These are phyloP conservation scores for Drosophila greeni DNA, from an alignment of 2,888 invertebrate genomes.

Conservation along the genomic window DNA sequence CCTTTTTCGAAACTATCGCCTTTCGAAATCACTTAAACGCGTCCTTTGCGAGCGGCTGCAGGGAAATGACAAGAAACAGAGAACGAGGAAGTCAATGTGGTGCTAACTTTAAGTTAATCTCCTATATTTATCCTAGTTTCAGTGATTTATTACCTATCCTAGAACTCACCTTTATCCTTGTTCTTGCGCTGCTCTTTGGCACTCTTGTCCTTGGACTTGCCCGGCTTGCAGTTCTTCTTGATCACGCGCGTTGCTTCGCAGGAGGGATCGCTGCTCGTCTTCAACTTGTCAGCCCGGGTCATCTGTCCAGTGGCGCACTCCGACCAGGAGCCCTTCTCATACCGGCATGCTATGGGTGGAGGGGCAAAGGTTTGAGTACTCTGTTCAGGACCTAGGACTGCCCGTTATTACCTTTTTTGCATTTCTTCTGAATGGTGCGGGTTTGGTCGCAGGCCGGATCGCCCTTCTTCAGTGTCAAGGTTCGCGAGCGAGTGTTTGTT, in stretches of 20 bases:
- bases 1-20: slow-evolving; percentile 48
- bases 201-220: slow-evolving; percentile 81
- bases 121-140: not conserved
- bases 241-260: slow-evolving; percentile 90
- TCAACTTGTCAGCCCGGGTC: slow-evolving; percentile 89
- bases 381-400: not conserved
- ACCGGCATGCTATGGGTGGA: slow-evolving; percentile 87
- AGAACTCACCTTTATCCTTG: slow-evolving; percentile 82
- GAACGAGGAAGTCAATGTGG: slow-evolving; percentile 2
- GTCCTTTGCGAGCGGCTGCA: slow-evolving; percentile 78
- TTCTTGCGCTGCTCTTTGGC: slow-evolving; percentile 79
- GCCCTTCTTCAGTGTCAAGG: slow-evolving; percentile 91
- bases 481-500: slow-evolving; percentile 89
- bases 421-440: slow-evolving; percentile 93
- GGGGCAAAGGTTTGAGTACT: not conserved
- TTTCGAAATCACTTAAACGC: slow-evolving; percentile 73
- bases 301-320: slow-evolving; percentile 90
- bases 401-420: slow-evolving; percentile 88
- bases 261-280: slow-evolving; percentile 88
- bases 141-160: too few species aligned
- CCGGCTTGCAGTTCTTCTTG: slow-evolving; percentile 92
- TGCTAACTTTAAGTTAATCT: not conserved
- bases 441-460: slow-evolving; percentile 89
- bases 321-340: slow-evolving; percentile 92
- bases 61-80: slow-evolving; percentile 27